phyloP scores from a whole-genome alignment of 2,888 invertebrate species.

The Tiphia femorata region DNA sequence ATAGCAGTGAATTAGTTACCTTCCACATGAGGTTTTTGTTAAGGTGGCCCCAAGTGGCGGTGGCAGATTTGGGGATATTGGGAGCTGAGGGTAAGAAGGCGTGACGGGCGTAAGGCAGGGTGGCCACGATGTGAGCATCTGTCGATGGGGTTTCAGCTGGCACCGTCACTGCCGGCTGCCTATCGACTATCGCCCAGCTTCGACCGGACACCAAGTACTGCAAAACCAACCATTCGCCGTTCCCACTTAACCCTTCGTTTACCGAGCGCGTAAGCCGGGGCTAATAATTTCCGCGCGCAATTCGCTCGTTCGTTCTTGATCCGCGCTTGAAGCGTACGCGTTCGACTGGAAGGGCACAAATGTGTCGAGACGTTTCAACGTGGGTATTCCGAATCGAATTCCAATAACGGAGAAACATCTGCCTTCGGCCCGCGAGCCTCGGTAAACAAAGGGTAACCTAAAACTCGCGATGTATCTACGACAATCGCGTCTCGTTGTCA shows the following conservation, averaged over 20 bases:
- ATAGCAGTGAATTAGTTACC: slow-evolving; percentile 70
- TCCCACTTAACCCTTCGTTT: slow-evolving; percentile 48
- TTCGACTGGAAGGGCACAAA: no score
- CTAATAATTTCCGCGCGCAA: no score
- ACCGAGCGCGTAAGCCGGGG: slow-evolving; percentile 13
- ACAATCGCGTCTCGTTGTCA: background rate
- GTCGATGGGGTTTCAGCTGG: slow-evolving; percentile 65
- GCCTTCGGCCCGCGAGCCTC: background rate
- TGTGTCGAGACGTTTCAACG: no score
- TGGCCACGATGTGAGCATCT: slow-evolving; percentile 65
- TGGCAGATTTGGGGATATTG: slow-evolving; percentile 75
- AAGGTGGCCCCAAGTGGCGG: slow-evolving; percentile 75
- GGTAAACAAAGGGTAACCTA: slow-evolving; percentile 1
- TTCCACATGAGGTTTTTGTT: slow-evolving; percentile 77
- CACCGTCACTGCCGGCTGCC: slow-evolving; percentile 60
- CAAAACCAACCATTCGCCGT: slow-evolving; percentile 57
- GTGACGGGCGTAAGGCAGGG: slow-evolving; percentile 66
- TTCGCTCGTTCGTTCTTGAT: no score
- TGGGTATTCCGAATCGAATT: no score
- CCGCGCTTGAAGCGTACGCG: no score
- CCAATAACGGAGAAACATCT: no score
- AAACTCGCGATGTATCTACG: no score
- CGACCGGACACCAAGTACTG: slow-evolving; percentile 68
- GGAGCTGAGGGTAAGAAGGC: slow-evolving; percentile 69
- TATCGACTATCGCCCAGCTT: slow-evolving; percentile 67